Base-by-base conservation (phyloP, 2,797 vertebrate genomes). In the Glyptemys insculpta region DNA sequence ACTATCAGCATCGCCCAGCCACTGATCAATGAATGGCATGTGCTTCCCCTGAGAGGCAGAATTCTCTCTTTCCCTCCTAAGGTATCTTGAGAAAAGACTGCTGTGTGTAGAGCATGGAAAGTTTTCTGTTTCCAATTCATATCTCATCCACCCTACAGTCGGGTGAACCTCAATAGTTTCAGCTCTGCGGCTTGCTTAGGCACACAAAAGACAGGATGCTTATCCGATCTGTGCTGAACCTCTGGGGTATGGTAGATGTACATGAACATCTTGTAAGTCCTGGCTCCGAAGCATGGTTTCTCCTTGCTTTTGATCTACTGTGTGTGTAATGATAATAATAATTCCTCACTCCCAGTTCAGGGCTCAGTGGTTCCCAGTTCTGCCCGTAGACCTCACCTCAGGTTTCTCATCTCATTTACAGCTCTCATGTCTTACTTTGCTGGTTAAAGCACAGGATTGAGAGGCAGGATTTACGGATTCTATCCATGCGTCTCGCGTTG, bases 111-210 rank as follows among this genome's bases (percentile, higher is more conserved):
- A 37, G 89, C 65, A 15, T 12, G 83, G 34, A 44, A 86, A 0
- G 9, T 54, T 90, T 72, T 88, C 81, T 18, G 1, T 78, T 87
- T 86, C 50, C 16, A 16, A 25, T 41, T 82, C 80, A 47, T 49
- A 44, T 79, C 6, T 50, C 68, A 91, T 82, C 29, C 44, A 5
- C 4, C 0, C 72, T 27, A 59, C n/a, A 4, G 8, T 47, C 31
- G 81, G 27, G 25, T 89, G 85, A 89, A 94, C 88, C 79, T 95
- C 62, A 88, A 62, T 47, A 19, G 37, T 47, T n/a, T 85, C 65
- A 81, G 29, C 27, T 19, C 27, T 59, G 44, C 6, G 19, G 16
- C n/a, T 90, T 81, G 56, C 16, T 72, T 72, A 41, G 37, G 68
- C 37, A 72, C n/a, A 72, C 37, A 72, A 41, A 72, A 41, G 68